Conservation (phyloP, 2,113 vertebrate species). For the Halcyon malimbica region DNA sequence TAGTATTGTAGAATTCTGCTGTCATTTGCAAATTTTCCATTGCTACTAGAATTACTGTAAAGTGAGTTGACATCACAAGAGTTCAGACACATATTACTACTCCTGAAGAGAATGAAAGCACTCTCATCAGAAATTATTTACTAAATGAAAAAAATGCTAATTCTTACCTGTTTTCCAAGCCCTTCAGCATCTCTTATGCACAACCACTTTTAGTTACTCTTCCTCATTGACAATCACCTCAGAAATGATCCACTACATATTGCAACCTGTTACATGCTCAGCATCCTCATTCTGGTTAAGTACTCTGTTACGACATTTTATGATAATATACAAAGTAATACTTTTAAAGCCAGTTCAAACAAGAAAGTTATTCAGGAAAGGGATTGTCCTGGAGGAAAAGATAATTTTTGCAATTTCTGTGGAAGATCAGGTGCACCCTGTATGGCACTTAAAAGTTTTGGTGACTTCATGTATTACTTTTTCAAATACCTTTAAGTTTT, state of each 20-base stretch:
- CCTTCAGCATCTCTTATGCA: not conserved
- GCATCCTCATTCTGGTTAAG: not conserved
- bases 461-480: not conserved
- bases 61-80: not conserved
- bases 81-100: not conserved
- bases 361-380: not conserved
- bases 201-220: not conserved
- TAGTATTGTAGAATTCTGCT: not conserved
- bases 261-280: not conserved
- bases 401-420: not conserved
- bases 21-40: conserved; percentile 8
- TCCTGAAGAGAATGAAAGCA: not conserved
- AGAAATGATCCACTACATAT: not conserved
- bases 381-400: not conserved
- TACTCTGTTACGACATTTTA: not conserved
- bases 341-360: not conserved
- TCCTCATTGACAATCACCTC: not conserved
- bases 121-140: not conserved
- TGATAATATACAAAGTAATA: not conserved
- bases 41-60: conserved; percentile 11
- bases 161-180: not conserved
- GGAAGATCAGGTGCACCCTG: not conserved
- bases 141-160: not conserved
- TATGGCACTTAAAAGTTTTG: not conserved
- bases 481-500: not conserved